Base-by-base conservation (phyloP, 1,140 invertebrate genomes). In the Leucophenga varia region DNA sequence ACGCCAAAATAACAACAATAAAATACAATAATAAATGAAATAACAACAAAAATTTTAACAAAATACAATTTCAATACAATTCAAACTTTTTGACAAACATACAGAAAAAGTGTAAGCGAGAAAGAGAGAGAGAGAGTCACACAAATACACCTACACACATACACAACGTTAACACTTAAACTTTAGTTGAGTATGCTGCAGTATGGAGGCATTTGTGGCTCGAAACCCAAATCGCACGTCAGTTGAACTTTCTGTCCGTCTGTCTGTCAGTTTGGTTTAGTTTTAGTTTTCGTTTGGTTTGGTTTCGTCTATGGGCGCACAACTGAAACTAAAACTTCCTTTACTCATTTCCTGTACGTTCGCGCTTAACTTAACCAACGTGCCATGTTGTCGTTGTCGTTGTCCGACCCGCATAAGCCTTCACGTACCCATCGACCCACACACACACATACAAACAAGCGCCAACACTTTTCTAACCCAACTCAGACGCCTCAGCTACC, bases 1-100 rank as follows among this genome's bases (percentile, higher is more conserved):
- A n/a, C n/a, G n/a, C n/a, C n/a, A n/a, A n/a, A n/a, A 44, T 42
- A 49, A 43, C 59, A 52, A 52, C 43, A 61, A 50, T 47, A 61
- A 20, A n/a, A n/a, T n/a, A 58, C 58, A 65, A 68, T 65, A 65
- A 67, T 59, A 63, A 67, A 67, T 59, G n/a, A n/a, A n/a, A n/a
- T n/a, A n/a, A n/a, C n/a, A n/a, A n/a, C n/a, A 25, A 25, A 59
- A 67, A 67, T 67, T 67, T 67, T 69, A 70, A 70, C 61, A 70
- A 65, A 63, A 65, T 67, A 70, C 67, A 67, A 70, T 70, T 70
- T 70, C 67, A 71, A 71, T 71, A 71, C 67, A 71, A 68, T 71
- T 67, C 61, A 71, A 71, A 71, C 51, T 71, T 71, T 71, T 67
- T 61, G 67, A 67, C 57, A 55, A 34, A 53, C 38, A 50, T 35